A percentile compares a stretch with the other conserved stretches of the same genome.
Conservation (phyloP, 2,113 vertebrate genomes). For the Leptocoma aspasia region DNA sequence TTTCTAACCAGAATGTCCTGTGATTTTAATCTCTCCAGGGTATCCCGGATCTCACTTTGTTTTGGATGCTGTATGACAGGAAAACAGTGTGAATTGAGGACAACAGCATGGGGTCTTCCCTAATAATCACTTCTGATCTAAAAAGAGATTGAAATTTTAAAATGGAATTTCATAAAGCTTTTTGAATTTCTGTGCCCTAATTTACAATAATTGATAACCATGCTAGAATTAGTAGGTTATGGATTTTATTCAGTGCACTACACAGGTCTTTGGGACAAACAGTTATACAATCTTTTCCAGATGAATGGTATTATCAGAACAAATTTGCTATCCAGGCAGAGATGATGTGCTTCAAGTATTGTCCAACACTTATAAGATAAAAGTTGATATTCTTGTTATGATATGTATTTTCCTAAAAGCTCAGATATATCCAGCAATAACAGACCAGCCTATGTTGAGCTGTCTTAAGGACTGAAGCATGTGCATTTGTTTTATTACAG, state of each 20-base stretch:
- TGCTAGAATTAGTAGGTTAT: neutral
- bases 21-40: neutral
- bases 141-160: neutral
- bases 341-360: neutral
- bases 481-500: neutral
- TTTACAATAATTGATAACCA: neutral
- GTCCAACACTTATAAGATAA: neutral
- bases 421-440: neutral
- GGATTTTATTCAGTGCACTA: neutral
- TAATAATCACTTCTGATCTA: neutral
- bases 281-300: neutral
- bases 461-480: neutral
- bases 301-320: neutral
- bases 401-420: neutral
- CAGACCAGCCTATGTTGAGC: neutral
- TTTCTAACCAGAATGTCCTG: neutral
- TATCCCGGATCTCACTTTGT: neutral
- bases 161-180: neutral
- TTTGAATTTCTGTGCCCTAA: neutral
- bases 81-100: neutral
- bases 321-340: neutral
- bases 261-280: neutral
- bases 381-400: neutral
- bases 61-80: neutral
- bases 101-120: neutral